phyloP scores from a whole-genome alignment of 2,888 invertebrate species.

The Caradrina kadenii region DNA sequence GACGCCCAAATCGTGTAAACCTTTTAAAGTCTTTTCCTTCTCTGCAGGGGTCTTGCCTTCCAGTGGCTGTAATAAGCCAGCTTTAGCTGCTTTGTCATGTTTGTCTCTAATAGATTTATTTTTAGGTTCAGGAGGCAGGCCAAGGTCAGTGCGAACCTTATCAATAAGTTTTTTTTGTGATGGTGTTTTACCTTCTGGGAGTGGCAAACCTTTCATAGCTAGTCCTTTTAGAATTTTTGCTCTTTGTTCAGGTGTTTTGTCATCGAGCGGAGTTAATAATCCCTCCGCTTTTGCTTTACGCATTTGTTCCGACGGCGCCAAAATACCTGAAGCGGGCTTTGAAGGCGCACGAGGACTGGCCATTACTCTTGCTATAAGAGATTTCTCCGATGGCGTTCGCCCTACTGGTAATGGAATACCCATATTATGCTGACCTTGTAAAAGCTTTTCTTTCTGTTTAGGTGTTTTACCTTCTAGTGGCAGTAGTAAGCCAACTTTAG shows the following conservation, averaged over 20 bases:
- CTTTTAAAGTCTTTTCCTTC: too few relatives aligned
- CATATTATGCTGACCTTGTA: conserved; percentile 9
- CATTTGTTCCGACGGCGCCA: conserved; percentile 1
- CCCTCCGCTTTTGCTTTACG: conserved; percentile 3
- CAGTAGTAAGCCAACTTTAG: conserved; percentile 28
- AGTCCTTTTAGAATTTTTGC: conserved; percentile 6
- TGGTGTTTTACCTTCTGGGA: conserved; percentile 5
- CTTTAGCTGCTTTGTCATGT: too few relatives aligned
- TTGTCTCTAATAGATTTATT: too few relatives aligned
- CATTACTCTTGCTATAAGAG: conserved; percentile 11
- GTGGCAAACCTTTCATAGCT: conserved; percentile 13
- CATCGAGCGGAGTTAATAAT: conserved; percentile 21
- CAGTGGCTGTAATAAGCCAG: too few relatives aligned
- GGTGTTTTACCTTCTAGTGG: conserved; percentile 41
- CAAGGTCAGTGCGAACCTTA: too few relatives aligned
- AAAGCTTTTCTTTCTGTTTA: conserved; percentile 29
- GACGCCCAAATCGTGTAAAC: too few relatives aligned
- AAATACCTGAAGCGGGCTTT: too few relatives aligned
- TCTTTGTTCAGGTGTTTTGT: conserved; percentile 17
- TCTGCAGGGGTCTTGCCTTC: too few relatives aligned
- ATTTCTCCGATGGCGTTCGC: conserved; percentile 26
- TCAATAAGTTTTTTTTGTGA: too few relatives aligned
- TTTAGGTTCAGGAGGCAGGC: too few relatives aligned
- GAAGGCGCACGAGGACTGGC: background rate
- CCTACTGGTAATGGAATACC: conserved; percentile 45